Base-by-base conservation (phyloP, 2,888 invertebrate genomes). In the Sminthurides aquaticus region DNA sequence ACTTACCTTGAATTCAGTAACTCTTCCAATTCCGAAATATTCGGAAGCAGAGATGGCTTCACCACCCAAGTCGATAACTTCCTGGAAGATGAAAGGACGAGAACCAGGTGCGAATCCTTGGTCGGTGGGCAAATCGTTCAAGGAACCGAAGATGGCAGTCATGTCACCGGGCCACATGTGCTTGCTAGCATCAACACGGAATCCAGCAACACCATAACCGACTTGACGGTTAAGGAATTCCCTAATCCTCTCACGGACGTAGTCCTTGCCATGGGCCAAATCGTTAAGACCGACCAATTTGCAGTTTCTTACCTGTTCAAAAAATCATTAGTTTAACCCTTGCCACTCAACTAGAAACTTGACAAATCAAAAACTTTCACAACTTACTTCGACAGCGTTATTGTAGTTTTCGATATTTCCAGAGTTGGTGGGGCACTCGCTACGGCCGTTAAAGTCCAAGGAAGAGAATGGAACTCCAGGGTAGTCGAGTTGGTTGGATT, bases 121-220 rank as follows among this genome's bases (percentile, higher is more conserved):
- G 0, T 77, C 8, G 86, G 77, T 70, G 3, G 75, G 73, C 2
- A 80, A 69, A 68, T 77, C 72, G 49, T 78, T 74, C 8, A 79
- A 68, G 54, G 84, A 80, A 27, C 80, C 79, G 76, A 85, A 87
- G 71, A 92, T 89, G n/a, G 79, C 75, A 61, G 81, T 75, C 25
- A 94, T 79, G 76, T 93, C 90, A 0, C 77, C 77, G 0, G 93
- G 89, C 80, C 80, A 81, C 79, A 82, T 82, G 74, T 82, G 81
- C 67, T 82, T 82, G 22, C 79, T 76, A n/a, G 82, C 81, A 72
- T 82, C 82, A 22, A 81, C 76, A 66, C 85, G 82, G 79, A 92
- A 91, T 24, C 92, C 92, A 76, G 91, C 91, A 0, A 91, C 89
- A 29, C 92, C 92, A 64, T 86, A 77, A 56, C 83, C 83, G 49